phyloP scores from a whole-genome alignment of 1,140 invertebrate species.

The Heliconius hermathena region DNA sequence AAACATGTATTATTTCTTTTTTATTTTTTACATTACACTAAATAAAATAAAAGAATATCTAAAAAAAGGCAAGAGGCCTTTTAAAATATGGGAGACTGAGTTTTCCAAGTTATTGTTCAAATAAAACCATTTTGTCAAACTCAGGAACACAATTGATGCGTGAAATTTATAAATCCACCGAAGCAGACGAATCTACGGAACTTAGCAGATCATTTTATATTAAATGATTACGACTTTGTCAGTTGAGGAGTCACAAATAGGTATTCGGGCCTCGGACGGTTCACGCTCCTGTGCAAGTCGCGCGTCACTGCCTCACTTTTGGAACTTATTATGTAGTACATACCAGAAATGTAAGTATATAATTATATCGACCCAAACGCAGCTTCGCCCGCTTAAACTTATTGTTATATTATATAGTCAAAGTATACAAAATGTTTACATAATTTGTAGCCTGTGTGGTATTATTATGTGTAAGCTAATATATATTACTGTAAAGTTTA shows the following conservation, averaged over 20 bases:
- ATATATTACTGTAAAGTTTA: no score
- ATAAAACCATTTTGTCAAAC: not conserved
- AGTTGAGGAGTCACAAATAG: not conserved
- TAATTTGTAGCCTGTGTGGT: no score
- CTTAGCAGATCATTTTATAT: conserved; percentile 2
- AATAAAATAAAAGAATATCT: no score
- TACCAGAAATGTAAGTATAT: not conserved
- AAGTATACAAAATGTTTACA: no score
- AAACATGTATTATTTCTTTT: no score
- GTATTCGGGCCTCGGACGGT: not conserved
- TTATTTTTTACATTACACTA: no score
- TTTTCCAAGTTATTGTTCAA: not conserved
- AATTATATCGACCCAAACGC: no score
- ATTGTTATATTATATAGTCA: no score
- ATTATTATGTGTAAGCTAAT: no score
- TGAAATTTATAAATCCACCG: not conserved
- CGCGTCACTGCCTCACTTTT: not conserved
- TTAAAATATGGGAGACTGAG: no score
- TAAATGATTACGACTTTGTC: not conserved
- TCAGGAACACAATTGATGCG: not conserved
- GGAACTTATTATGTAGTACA: not conserved
- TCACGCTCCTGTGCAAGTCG: not conserved
- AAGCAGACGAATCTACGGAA: not conserved
- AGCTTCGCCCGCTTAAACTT: no score
- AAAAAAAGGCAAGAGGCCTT: no score